phyloP scores from a whole-genome alignment of 1,140 invertebrate species.

The Cephus cinctus region DNA sequence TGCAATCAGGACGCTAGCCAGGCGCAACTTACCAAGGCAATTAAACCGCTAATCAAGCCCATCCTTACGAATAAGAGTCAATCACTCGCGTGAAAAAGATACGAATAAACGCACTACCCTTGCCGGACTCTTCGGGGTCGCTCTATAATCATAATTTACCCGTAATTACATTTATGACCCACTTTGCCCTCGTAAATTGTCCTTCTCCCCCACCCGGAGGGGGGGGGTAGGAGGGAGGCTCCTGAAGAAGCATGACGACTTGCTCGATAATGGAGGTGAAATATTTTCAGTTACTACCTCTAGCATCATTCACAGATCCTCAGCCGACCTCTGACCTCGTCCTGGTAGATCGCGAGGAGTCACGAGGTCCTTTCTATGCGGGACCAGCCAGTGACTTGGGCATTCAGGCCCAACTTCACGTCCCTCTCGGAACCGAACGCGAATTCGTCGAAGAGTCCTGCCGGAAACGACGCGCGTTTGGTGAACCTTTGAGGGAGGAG shows the following conservation, averaged over 20 bases:
- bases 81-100: too few species aligned
- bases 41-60: too few species aligned
- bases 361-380: neutral
- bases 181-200: slow-evolving; percentile 53
- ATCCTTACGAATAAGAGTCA: too few species aligned
- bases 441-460: slow-evolving; percentile 28
- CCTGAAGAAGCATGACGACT: neutral
- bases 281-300: neutral
- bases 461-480: slow-evolving; percentile 35
- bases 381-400: slow-evolving; percentile 8
- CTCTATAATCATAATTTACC: slow-evolving; percentile 53
- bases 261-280: neutral
- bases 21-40: too few species aligned
- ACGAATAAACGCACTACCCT: too few species aligned
- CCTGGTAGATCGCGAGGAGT: neutral
- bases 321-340: neutral
- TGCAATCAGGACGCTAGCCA: too few species aligned
- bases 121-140: slow-evolving; percentile 25
- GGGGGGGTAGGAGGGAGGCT: slow-evolving; percentile 3
- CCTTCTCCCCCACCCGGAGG: slow-evolving; percentile 26
- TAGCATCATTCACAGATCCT: neutral
- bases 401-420: neutral
- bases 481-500: too few species aligned
- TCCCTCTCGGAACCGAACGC: neutral
- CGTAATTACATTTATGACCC: slow-evolving; percentile 55